Base-by-base conservation (phyloP, 2,797 vertebrate genomes). In the Clarias fuscus region DNA sequence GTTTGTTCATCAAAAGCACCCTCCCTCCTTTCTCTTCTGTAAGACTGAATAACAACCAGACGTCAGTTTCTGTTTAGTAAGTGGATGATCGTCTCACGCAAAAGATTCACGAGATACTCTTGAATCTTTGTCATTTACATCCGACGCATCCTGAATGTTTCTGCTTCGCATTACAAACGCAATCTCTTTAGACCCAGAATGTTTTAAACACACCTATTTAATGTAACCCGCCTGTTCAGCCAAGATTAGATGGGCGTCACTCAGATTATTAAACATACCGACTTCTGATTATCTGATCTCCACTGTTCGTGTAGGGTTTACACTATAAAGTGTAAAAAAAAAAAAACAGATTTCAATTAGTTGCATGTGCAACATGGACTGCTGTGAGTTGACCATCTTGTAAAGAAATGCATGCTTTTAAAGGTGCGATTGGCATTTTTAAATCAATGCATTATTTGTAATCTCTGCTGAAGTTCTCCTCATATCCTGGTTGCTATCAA, bases 11-110 rank as follows among this genome's bases (percentile, higher is more conserved):
- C 22, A 40, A 4, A 17, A 43, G 22, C 59, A n/a, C 30, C 18
- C 13, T 40, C 2, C 22, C 48, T 58, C 15, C 14, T 11, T 22
- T 27, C 18, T 7, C 27, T 33, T 70, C n/a, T 81, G 3, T 68
- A 75, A 27, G 17, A 43, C 43, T 65, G 70, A 77, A 48, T 61
- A 70, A 40, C 56, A 70, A 40, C 56, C 18, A 48, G 37, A 56
- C 58, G 53, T 48, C 48, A 8, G 3, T 27, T 71, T 84, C 24
- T 22, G 79, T 86, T 71, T 58, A 48, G 30, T 67, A 71, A 76
- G 4, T 0, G 11, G 27, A 65, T 24, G 37, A 78, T 37, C 13
- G 15, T 53, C 43, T 86, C 71, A 82, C 43, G 78, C 37, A 48
- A 27, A 53, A 53, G 30, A 40, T 78, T 22, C 20, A 62, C 2